Evolutionary conservation across 1,140 invertebrate genomes (phyloP).

Genomic region (Frieseomelitta varia): DNA sequence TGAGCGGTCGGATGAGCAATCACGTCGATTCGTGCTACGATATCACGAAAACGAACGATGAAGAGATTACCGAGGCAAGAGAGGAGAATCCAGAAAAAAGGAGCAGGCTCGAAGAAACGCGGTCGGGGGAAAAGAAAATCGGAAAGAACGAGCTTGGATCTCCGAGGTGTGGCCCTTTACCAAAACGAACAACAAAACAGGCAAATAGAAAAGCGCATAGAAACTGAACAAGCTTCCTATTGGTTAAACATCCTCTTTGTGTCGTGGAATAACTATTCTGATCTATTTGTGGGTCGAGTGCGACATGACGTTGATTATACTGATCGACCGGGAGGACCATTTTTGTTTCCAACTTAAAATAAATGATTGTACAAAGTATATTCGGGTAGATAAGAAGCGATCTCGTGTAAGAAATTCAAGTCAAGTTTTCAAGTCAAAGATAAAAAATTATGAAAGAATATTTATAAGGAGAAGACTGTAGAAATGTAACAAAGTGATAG

Average conservation of each 20-base stretch:
- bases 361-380: too few species aligned
- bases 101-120: too few species aligned
- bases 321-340: neutral
- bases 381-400: too few species aligned
- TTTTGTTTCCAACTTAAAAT: neutral
- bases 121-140: slow-evolving; percentile 46
- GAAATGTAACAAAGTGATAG: too few species aligned
- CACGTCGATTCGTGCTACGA: slow-evolving; percentile 57
- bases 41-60: slow-evolving; percentile 60
- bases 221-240: neutral
- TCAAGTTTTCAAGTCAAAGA: too few species aligned
- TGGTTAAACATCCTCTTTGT: neutral
- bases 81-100: slow-evolving; percentile 59
- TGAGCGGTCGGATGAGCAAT: slow-evolving; percentile 63
- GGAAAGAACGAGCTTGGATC: slow-evolving; percentile 51
- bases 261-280: slow-evolving; percentile 6
- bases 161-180: slow-evolving; percentile 56
- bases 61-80: slow-evolving; percentile 58
- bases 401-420: too few species aligned
- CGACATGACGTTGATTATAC: too few species aligned
- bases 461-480: too few species aligned
- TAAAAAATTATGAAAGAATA: too few species aligned
- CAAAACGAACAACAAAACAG: slow-evolving; percentile 36
- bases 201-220: slow-evolving; percentile 53
- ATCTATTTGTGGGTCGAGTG: neutral